A percentile compares a stretch with the other conserved stretches of the same genome.
Conservation (phyloP, 2,797 vertebrate genomes). For the Etheostoma perlongum region DNA sequence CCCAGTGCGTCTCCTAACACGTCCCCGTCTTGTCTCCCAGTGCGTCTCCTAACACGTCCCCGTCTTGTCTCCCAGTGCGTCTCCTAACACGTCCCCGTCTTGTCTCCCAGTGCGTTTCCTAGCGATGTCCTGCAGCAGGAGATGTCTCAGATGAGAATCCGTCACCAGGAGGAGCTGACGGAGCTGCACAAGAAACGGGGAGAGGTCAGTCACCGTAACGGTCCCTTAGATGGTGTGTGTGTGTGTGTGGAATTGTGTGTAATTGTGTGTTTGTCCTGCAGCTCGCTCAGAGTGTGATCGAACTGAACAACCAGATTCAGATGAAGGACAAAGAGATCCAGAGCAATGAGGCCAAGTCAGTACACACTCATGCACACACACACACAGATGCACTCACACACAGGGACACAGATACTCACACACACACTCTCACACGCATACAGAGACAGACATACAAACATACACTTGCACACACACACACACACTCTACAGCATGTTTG, state of each 20-base stretch:
- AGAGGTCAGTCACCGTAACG: slow-evolving; percentile 84
- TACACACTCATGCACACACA: slow-evolving; percentile 33
- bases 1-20: too few relatives aligned
- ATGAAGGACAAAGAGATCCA: slow-evolving; percentile 97
- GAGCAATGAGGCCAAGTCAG: slow-evolving; percentile 94
- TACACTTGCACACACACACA: neutral
- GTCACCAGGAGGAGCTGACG: slow-evolving; percentile 95
- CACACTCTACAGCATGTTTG: neutral
- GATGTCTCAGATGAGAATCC: slow-evolving; percentile 93
- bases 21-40: too few relatives aligned
- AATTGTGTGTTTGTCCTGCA: slow-evolving; percentile 60
- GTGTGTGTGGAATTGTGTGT: too few relatives aligned
- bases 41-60: neutral
- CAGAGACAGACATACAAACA: too few relatives aligned
- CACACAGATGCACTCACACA: neutral
- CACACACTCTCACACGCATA: neutral
- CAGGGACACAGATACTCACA: neutral
- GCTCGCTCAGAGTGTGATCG: slow-evolving; percentile 96
- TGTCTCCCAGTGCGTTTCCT: slow-evolving; percentile 79
- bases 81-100: neutral
- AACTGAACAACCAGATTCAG: slow-evolving; percentile 96
- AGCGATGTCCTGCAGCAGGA: slow-evolving; percentile 91
- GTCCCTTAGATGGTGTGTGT: too few relatives aligned
- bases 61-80: neutral
- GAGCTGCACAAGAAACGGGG: slow-evolving; percentile 98